Evolutionary conservation across 1,140 invertebrate genomes (phyloP).

Genomic region (Halesus radiatus): DNA sequence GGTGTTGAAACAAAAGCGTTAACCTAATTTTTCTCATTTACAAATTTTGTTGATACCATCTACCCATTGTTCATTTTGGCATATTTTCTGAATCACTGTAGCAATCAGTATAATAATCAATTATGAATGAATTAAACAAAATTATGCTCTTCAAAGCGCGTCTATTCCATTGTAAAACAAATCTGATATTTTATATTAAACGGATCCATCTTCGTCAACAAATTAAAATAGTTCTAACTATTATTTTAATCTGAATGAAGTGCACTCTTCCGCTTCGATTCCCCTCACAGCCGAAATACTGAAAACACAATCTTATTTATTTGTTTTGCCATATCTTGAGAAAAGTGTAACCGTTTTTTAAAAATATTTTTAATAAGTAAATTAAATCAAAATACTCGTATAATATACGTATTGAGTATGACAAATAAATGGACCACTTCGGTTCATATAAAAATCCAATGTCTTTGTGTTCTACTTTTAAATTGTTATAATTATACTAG

Average conservation of each 20-base stretch:
- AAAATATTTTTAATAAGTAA: no score
- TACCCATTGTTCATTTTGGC: conserved; percentile 8
- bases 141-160: not conserved
- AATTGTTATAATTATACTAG: no score
- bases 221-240: not conserved
- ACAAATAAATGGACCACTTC: no score
- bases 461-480: no score
- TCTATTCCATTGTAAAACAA: not conserved
- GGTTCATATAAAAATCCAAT: no score
- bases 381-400: no score
- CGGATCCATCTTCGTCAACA: not conserved
- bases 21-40: conserved; percentile 6
- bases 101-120: conserved; percentile 13
- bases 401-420: no score
- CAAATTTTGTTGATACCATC: conserved; percentile 12
- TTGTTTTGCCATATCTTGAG: no score
- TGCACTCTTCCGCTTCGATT: no score
- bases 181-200: conserved; percentile 15
- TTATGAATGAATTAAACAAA: conserved; percentile 19
- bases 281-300: no score
- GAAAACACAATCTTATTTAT: no score
- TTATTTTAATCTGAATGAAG: not conserved
- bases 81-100: conserved; percentile 2
- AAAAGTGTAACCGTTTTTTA: no score
- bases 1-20: conserved; percentile 16